phyloP scores from a whole-genome alignment of 2,888 invertebrate species.

The Callosobruchus maculatus region DNA sequence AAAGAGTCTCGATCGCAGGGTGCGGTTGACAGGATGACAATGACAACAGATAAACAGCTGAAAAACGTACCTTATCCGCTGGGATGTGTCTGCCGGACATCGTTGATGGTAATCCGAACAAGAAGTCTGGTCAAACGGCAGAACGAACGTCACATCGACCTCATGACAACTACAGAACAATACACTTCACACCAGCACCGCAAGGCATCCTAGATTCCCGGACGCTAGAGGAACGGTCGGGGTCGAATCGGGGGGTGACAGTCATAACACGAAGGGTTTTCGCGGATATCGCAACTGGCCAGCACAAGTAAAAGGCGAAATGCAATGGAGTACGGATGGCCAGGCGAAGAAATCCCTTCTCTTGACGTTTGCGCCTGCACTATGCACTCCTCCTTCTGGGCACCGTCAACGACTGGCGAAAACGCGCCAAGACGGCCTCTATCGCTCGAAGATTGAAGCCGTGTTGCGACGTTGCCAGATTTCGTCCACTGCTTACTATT shows the following conservation, averaged over 20 bases:
- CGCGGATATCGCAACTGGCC: background rate
- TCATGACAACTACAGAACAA: constrained; percentile 30
- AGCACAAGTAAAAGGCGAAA: constrained; percentile 8
- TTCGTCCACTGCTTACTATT: background rate
- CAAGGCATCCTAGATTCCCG: background rate
- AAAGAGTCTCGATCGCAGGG: constrained; percentile 38
- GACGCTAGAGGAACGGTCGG: background rate
- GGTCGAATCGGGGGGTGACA: background rate
- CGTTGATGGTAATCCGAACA: constrained; percentile 46
- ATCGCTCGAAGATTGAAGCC: background rate
- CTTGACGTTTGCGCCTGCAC: constrained; percentile 3
- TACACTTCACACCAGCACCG: constrained; percentile 21
- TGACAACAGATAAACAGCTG: constrained; percentile 29
- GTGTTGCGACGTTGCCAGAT: background rate
- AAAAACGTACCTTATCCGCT: constrained; percentile 67
- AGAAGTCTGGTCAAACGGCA: background rate
- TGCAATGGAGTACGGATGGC: constrained; percentile 2
- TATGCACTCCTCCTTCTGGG: constrained; percentile 27
- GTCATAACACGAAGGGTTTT: constrained; percentile 11
- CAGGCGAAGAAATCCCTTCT: constrained; percentile 15
- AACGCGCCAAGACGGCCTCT: background rate
- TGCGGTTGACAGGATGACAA: constrained; percentile 49
- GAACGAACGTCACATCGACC: constrained; percentile 29
- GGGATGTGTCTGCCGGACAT: constrained; percentile 80
- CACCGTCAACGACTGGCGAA: constrained; percentile 23